phyloP scores from a whole-genome alignment of 2,888 invertebrate species.

The Dorcus hopei region DNA sequence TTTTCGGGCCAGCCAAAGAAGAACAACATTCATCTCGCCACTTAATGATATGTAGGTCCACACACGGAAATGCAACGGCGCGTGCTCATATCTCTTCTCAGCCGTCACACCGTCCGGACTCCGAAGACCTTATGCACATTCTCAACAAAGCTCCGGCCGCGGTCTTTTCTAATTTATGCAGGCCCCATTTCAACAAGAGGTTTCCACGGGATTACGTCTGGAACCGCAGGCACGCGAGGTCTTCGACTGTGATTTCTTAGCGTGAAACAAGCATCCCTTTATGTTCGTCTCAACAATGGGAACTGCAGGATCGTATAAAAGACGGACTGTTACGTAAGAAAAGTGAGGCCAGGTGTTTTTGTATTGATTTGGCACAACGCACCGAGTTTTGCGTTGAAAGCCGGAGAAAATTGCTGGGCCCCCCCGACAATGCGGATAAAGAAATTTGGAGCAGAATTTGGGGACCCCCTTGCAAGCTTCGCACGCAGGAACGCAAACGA shows the following conservation, averaged over 20 bases:
- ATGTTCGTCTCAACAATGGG: constrained; percentile 29
- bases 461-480: constrained; percentile 2
- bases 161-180: constrained; percentile 33
- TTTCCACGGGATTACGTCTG: constrained; percentile 11
- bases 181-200: constrained; percentile 24
- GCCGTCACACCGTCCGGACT: constrained; percentile 27
- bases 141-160: constrained; percentile 30
- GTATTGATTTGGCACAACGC: constrained; percentile 43
- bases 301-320: constrained; percentile 33
- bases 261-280: constrained; percentile 35
- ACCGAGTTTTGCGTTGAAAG: constrained; percentile 38
- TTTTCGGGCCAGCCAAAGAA: neutral
- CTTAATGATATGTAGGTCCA: constrained; percentile 17
- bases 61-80: constrained; percentile 38
- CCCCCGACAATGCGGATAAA: constrained; percentile 28
- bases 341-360: constrained; percentile 44
- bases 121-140: constrained; percentile 25
- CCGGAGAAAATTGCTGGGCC: constrained; percentile 30
- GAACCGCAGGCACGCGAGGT: constrained; percentile 9
- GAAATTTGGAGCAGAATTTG: constrained; percentile 34
- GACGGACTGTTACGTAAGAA: constrained; percentile 41
- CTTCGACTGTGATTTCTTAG: constrained; percentile 22
- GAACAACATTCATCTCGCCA: neutral
- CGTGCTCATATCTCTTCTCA: constrained; percentile 32
- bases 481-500: neutral